phyloP scores from a whole-genome alignment of 2,797 vertebrate species.

The Clarias platycephalus region DNA sequence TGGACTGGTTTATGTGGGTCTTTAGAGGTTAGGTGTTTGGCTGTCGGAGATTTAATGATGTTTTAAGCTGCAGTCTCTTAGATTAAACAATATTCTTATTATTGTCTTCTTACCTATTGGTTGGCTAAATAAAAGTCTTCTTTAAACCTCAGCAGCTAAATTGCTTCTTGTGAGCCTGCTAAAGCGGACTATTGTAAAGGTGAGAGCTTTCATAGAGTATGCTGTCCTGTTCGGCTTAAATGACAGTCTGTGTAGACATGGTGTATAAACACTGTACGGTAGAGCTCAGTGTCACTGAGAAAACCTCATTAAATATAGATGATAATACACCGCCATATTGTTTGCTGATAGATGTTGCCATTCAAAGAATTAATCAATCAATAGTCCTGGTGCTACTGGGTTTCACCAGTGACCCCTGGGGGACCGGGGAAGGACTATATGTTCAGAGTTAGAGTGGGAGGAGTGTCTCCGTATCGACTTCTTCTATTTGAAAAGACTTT shows the following conservation, averaged over 20 bases:
- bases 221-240: conserved; percentile 47
- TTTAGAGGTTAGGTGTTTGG: conserved; percentile 53
- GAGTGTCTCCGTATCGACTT: neutral
- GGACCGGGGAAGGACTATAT: conserved; percentile 25
- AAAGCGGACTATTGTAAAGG: conserved; percentile 57
- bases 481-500: neutral
- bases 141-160: conserved; percentile 8
- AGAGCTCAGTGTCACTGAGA: conserved; percentile 54
- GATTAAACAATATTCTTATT: neutral
- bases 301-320: conserved; percentile 69
- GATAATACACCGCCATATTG: conserved; percentile 53
- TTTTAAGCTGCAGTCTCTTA: conserved; percentile 11
- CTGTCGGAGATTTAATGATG: conserved; percentile 23
- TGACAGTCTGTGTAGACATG: conserved; percentile 64
- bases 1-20: conserved; percentile 51
- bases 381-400: conserved; percentile 42
- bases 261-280: conserved; percentile 63
- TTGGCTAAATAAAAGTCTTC: conserved; percentile 15
- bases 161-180: conserved; percentile 39
- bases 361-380: conserved; percentile 55
- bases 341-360: conserved; percentile 49
- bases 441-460: conserved; percentile 11
- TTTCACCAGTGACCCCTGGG: conserved; percentile 40
- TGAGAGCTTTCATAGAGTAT: conserved; percentile 47
- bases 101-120: conserved; percentile 9